A percentile compares a stretch with the other conserved stretches of the same genome.
These are phyloP conservation scores for Catostomus latipinnis DNA, from an alignment of 2,797 vertebrate species.

Conservation along the genomic window DNA sequence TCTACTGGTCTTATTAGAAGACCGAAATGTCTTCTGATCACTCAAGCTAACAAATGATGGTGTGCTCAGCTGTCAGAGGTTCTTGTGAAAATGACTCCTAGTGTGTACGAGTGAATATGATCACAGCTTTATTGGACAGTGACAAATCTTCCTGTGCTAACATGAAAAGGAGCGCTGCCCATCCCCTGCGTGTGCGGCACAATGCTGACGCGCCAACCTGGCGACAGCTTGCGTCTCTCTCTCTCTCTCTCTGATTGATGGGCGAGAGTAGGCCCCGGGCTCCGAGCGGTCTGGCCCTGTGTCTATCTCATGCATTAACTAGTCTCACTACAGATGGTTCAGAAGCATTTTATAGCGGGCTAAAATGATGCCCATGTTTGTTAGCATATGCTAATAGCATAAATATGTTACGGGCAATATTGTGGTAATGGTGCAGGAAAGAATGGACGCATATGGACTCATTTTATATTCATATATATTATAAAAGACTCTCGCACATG, in stretches of 20 bases:
- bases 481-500: slow-evolving; percentile 17
- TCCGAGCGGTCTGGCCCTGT: slow-evolving; percentile 37
- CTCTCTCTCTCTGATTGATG: slow-evolving; percentile 53
- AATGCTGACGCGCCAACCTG: slow-evolving; percentile 79
- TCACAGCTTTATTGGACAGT: slow-evolving; percentile 73
- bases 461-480: slow-evolving; percentile 44
- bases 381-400: slow-evolving; percentile 43
- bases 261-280: slow-evolving; percentile 46
- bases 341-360: slow-evolving; percentile 30
- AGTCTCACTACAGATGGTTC: slow-evolving; percentile 37
- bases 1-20: not conserved
- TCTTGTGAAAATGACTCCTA: slow-evolving; percentile 59
- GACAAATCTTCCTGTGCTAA: slow-evolving; percentile 73
- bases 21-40: not conserved
- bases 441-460: slow-evolving; percentile 43
- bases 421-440: slow-evolving; percentile 21
- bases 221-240: slow-evolving; percentile 68
- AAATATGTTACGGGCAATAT: slow-evolving; percentile 40
- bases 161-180: slow-evolving; percentile 69
- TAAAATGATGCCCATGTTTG: slow-evolving; percentile 14
- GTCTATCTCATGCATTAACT: slow-evolving; percentile 43
- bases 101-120: slow-evolving; percentile 49
- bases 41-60: slow-evolving; percentile 46
- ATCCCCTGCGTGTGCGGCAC: slow-evolving; percentile 71
- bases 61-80: slow-evolving; percentile 52